Base-by-base conservation (phyloP, 2,888 invertebrate species). In the Pterobdella sp. region DNA sequence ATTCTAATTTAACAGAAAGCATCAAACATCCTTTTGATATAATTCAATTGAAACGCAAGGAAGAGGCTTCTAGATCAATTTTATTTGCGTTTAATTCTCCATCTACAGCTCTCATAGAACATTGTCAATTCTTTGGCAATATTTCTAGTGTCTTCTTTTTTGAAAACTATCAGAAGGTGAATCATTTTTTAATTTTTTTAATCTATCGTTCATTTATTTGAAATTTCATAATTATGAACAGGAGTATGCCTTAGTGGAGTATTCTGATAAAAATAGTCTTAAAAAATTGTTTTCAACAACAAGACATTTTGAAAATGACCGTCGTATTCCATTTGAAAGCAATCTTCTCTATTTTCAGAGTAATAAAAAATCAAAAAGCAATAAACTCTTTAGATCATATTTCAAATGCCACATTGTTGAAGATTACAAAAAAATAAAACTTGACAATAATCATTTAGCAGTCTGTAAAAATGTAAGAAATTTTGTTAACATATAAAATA, bases 161-260 rank as follows among this genome's bases (percentile, higher is more conserved):
- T 34, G 56, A 60, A 26, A 56, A 29, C 32, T 26, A 26, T 63
- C 34, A 63, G 2, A 60, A 71, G n/a, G 71, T 71, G 63, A 35
- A 10, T 37, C 14, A 4, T 68, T 68, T 68, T 37, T 14, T n/a
- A n/a, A n/a, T n/a, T n/a, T n/a, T n/a, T n/a, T n/a, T n/a, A n/a
- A n/a, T n/a, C n/a, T n/a, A n/a, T n/a, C n/a, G n/a, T n/a, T n/a
- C n/a, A n/a, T n/a, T n/a, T n/a, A n/a, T n/a, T n/a, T n/a, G n/a
- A n/a, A n/a, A n/a, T n/a, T n/a, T n/a, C n/a, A n/a, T n/a, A n/a
- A n/a, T n/a, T n/a, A n/a, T n/a, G n/a, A n/a, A n/a, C 63, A 71
- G 71, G 22, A 56, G 18, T 71, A 60, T 71, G 60, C 71, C 7
- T 35, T 71, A 14, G 34, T 71, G 63, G 71, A 71, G 36, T 71